Evolutionary conservation across 2,888 invertebrate genomes (phyloP), one percentile per base, ranked within the genome.

Genomic region (Phanerotoma sp.): DNA sequence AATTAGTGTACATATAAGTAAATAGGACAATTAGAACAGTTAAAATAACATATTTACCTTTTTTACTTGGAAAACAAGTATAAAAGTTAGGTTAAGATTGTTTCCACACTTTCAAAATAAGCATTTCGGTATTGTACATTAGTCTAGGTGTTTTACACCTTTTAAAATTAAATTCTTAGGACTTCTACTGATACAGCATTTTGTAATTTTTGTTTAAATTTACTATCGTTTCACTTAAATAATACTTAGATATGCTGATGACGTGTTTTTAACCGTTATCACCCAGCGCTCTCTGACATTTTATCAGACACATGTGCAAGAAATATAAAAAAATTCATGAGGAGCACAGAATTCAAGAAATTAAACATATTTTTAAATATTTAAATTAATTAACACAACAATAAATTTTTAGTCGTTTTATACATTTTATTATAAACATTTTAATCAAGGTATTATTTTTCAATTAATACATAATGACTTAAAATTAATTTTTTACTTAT

Each of bases 191-290:
- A 32, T 11, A 21, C 28, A 42, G 25, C 33, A 48, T 40, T 21
- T 46, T 46, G 4, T 7, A 16, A 33, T 18, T 20, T 37, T 50
- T 45, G 18, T 49, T 44, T 38, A 37, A 37, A n/a, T 28, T n/a
- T 44, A 50, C 44, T 35, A 42, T 41, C 30, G 38, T 40, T 49
- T 28, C 30, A 54, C 49, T 49, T 35, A 33, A 49, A 49, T 54
- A 52, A 52, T 32, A 46, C 20, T 46, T 40, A 53, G 51, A 30
- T 54, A 56, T 63, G 62, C 62, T 65, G 69, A 57, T 70, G 69
- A 70, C 69, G 69, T 70, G 67, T 68, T 67, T 69, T 68, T 59
- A 59, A 58, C 44, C 60, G 59, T 61, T 54, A 52, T 57, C 57
- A 63, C 54, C 62, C 64, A 63, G 65, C 65, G 65, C 65, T 63